Percentiles rank a stretch among this genome's conserved stretches.
These are phyloP conservation scores for Ceratina australensis DNA, from an alignment of 1,140 invertebrate genomes.

Conservation along the genomic window DNA sequence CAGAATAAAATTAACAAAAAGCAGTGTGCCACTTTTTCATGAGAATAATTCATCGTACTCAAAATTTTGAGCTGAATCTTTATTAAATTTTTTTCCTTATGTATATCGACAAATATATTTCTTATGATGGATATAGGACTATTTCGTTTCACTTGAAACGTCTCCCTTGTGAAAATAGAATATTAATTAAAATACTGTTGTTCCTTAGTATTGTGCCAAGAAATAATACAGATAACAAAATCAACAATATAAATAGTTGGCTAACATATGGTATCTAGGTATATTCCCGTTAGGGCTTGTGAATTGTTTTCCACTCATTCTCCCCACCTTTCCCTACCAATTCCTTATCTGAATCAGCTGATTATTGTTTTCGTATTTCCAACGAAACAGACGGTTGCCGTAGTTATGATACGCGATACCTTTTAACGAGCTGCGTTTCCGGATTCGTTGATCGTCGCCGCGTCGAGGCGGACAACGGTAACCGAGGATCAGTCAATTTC, in stretches of 20 bases:
- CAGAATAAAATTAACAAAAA: too few species aligned
- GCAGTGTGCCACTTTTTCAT: too few species aligned
- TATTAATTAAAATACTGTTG: too few species aligned
- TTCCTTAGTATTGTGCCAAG: too few species aligned
- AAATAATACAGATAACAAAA: too few species aligned
- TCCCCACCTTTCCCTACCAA: slow-evolving; percentile 33
- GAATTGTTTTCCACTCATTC: slow-evolving; percentile 20
- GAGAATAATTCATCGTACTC: too few species aligned
- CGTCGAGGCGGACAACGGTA: neutral
- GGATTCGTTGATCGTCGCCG: slow-evolving; percentile 1
- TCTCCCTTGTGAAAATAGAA: too few species aligned
- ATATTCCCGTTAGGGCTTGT: neutral
- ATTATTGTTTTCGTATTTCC: slow-evolving; percentile 72
- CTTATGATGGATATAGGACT: too few species aligned
- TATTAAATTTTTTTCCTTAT: too few species aligned
- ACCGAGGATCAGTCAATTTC: neutral
- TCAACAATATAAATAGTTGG: neutral
- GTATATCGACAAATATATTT: too few species aligned
- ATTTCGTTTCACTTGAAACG: too few species aligned
- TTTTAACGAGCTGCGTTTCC: slow-evolving; percentile 17
- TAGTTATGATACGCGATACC: slow-evolving; percentile 42
- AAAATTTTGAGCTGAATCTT: too few species aligned
- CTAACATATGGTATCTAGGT: slow-evolving; percentile 6
- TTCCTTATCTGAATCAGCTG: slow-evolving; percentile 67
- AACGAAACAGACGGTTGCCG: slow-evolving; percentile 32